A percentile compares a stretch with the other conserved stretches of the same genome.
Conservation (phyloP, 2,797 vertebrate species). For the Sphenopsis melanotis region DNA sequence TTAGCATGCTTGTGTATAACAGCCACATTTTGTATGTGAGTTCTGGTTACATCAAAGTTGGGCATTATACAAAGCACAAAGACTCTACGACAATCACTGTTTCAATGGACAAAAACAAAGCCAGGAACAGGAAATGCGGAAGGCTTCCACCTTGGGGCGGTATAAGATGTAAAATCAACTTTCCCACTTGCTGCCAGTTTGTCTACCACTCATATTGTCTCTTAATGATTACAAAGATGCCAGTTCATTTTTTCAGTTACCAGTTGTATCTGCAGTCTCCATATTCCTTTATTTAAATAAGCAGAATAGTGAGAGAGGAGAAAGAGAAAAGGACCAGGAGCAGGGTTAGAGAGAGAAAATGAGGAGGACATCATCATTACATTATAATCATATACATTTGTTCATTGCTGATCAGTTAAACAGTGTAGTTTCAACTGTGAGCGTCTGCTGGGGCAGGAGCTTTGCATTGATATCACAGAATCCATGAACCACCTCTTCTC, state of each 20-base stretch:
- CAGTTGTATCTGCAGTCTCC: neutral
- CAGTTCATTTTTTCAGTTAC: slow-evolving; percentile 60
- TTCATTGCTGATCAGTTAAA: slow-evolving; percentile 30
- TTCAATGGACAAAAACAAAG: slow-evolving; percentile 42
- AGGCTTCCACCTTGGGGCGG: neutral
- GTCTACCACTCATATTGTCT: slow-evolving; percentile 34
- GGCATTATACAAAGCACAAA: slow-evolving; percentile 84
- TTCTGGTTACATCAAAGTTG: slow-evolving; percentile 71
- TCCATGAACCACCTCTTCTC: slow-evolving; percentile 19
- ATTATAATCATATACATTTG: slow-evolving; percentile 8
- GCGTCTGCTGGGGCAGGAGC: neutral
- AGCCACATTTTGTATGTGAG: slow-evolving; percentile 74
- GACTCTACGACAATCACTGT: slow-evolving; percentile 80
- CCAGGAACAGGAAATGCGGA: neutral
- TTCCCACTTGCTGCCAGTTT: neutral
- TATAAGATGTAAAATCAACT: slow-evolving; percentile 11
- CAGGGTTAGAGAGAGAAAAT: neutral
- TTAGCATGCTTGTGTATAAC: slow-evolving; percentile 78
- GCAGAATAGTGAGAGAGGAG: neutral
- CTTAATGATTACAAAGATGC: slow-evolving; percentile 32
- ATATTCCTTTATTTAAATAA: slow-evolving; percentile 30
- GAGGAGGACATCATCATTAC: neutral
- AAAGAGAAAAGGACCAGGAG: neutral
- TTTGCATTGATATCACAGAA: slow-evolving; percentile 3
- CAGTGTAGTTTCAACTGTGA: slow-evolving; percentile 28